A percentile compares a stretch with the other conserved stretches of the same genome.
phyloP scores from a whole-genome alignment of 2,888 invertebrate genomes.

The Theretra japonica region DNA sequence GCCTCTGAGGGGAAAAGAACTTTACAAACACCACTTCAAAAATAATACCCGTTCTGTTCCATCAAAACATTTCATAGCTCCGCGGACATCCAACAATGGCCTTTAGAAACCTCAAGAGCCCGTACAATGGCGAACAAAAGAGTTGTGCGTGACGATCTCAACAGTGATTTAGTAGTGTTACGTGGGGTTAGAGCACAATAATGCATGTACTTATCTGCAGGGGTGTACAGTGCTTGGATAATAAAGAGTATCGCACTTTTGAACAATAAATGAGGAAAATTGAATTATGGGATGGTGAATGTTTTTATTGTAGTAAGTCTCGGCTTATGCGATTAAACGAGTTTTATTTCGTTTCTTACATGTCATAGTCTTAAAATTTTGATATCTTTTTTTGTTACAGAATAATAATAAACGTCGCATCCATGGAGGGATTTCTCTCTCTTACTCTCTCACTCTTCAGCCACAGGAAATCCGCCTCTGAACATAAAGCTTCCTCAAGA shows the following conservation, averaged over 20 bases:
- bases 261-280: conserved; percentile 4
- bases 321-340: too few relatives aligned
- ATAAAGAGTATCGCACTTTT: conserved; percentile 41
- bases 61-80: conserved; percentile 34
- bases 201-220: conserved; percentile 24
- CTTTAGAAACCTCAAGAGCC: conserved; percentile 37
- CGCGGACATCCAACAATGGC: conserved; percentile 37
- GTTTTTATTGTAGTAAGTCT: not conserved
- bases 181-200: conserved; percentile 39
- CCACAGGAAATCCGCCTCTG: too few relatives aligned
- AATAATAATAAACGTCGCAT: too few relatives aligned
- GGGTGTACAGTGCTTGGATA: conserved; percentile 36
- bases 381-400: too few relatives aligned
- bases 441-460: too few relatives aligned
- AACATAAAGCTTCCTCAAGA: too few relatives aligned
- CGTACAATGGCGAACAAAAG: conserved; percentile 53
- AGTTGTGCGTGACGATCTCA: conserved; percentile 52
- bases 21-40: not conserved
- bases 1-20: not conserved
- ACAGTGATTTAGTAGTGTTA: conserved; percentile 51
- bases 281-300: not conserved
- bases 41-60: conserved; percentile 44
- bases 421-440: too few relatives aligned
- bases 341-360: too few relatives aligned
- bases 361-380: too few relatives aligned